These are phyloP conservation scores for Acleris literana DNA, from an alignment of 2,888 invertebrate species.

Conservation along the genomic window DNA sequence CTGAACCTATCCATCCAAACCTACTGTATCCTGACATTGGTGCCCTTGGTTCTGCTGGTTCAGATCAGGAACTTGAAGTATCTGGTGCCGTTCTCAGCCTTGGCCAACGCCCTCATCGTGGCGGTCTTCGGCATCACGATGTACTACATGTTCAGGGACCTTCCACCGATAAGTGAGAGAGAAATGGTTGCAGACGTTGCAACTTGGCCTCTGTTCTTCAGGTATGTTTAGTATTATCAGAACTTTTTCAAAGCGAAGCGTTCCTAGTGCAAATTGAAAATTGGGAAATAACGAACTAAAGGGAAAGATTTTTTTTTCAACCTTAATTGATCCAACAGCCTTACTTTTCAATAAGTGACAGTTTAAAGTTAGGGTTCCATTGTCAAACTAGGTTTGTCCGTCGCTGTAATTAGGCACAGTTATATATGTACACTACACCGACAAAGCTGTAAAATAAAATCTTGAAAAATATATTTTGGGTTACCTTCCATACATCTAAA, in stretches of 20 bases:
- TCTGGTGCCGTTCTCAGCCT: conserved; percentile 93
- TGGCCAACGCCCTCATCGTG: conserved; percentile 92
- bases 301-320: no score
- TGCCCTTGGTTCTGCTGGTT: conserved; percentile 88
- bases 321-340: no score
- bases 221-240: conserved; percentile 52
- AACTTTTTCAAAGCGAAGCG: not conserved
- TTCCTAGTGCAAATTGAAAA: no score
- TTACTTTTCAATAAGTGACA: no score
- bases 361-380: no score
- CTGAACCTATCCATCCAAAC: conserved; percentile 82
- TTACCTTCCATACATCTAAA: no score
- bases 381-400: no score
- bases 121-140: conserved; percentile 91
- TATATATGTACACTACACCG: no score
- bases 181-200: conserved; percentile 77
- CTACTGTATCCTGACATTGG: conserved; percentile 86
- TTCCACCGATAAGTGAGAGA: conserved; percentile 67
- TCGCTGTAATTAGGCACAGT: no score
- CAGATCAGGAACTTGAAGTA: conserved; percentile 91
- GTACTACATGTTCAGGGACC: conserved; percentile 88
- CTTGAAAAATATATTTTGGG: no score
- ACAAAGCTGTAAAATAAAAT: no score
- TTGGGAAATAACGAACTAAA: no score
- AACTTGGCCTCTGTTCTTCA: conserved; percentile 93